These are phyloP conservation scores for Tetraneura akinire DNA, from an alignment of 1,140 invertebrate genomes.

Conservation along the genomic window DNA sequence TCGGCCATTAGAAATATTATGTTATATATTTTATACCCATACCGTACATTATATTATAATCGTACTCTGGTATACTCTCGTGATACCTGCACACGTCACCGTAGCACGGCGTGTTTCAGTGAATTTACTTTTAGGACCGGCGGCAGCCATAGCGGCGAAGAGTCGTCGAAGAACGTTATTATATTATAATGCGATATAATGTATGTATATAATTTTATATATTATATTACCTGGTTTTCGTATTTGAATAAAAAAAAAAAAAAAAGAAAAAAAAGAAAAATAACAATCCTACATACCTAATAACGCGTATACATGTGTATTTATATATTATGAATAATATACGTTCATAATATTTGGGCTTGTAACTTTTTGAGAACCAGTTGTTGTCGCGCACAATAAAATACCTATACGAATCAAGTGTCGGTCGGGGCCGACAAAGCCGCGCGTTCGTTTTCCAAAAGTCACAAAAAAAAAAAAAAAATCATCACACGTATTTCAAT, in stretches of 20 bases:
- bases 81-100: too few species aligned
- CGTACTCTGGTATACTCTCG: too few species aligned
- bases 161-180: too few species aligned
- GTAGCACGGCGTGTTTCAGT: background rate
- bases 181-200: too few species aligned
- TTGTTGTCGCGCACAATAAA: constrained; percentile 25
- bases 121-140: background rate
- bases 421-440: constrained; percentile 27
- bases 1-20: too few species aligned
- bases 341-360: constrained; percentile 35
- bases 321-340: too few species aligned
- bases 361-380: constrained; percentile 46
- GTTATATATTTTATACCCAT: too few species aligned
- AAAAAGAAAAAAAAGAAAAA: background rate
- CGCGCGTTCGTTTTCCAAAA: background rate
- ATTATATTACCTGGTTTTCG: background rate
- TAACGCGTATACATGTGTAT: too few species aligned
- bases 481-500: constrained; percentile 38
- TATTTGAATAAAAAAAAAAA: background rate
- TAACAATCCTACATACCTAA: background rate
- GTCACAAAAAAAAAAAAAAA: background rate
- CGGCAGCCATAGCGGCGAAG: background rate
- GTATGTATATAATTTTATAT: too few species aligned
- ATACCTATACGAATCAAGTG: too few species aligned
- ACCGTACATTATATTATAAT: too few species aligned